A percentile compares a stretch with the other conserved stretches of the same genome.
phyloP scores from a whole-genome alignment of 2,888 invertebrate species.

The Agriopis aurantiaria region DNA sequence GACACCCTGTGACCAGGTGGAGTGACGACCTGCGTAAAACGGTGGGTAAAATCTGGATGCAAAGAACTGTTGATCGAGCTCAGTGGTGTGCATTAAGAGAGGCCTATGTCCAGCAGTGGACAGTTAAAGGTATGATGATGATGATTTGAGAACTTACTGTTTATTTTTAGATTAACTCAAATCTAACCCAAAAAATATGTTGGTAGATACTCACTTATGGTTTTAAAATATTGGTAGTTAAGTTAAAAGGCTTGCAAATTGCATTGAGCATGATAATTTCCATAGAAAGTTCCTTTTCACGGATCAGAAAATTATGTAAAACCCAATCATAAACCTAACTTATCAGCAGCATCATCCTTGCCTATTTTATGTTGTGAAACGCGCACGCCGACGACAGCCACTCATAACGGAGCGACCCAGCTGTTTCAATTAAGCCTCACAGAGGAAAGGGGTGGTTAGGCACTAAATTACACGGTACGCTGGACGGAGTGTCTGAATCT shows the following conservation, averaged over 20 bases:
- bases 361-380: slow-evolving; percentile 14
- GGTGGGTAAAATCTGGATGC: no score
- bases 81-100: no score
- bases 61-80: no score
- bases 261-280: not conserved
- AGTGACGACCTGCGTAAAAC: no score
- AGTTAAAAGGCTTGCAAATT: no score
- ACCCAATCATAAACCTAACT: not conserved
- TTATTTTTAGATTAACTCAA: no score
- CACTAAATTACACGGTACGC: slow-evolving; percentile 41
- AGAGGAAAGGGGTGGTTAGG: slow-evolving; percentile 48
- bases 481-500: slow-evolving; percentile 31
- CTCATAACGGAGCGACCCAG: slow-evolving; percentile 29
- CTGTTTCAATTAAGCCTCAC: slow-evolving; percentile 40
- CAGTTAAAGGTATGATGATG: no score
- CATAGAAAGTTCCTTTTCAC: not conserved
- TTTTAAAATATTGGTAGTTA: not conserved
- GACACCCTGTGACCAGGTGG: no score
- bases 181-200: no score
- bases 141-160: no score
- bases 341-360: not conserved
- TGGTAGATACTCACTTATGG: not conserved
- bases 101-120: no score
- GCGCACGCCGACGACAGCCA: slow-evolving; percentile 21
- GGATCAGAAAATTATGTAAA: slow-evolving; percentile 2